Evolutionary conservation across 2,113 vertebrate genomes (phyloP).

Genomic region (Plecturocebus donacophilus): DNA sequence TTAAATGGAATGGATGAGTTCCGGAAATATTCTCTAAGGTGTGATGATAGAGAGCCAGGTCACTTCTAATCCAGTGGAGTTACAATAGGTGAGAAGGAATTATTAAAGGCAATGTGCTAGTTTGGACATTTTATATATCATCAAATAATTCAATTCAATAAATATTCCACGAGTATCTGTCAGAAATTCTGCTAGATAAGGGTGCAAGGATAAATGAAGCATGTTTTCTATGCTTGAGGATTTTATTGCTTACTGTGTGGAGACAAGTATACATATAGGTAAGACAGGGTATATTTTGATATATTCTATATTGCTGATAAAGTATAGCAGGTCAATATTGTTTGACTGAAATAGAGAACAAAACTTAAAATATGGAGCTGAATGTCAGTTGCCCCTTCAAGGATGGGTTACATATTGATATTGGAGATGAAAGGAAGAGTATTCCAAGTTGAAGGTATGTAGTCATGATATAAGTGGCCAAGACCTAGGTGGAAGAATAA

Average conservation of each 20-base stretch:
- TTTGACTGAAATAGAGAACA: not conserved
- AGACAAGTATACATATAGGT: not conserved
- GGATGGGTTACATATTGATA: not conserved
- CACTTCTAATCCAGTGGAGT: not conserved
- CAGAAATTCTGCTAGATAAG: not conserved
- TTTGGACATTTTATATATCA: not conserved
- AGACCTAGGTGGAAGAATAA: not conserved
- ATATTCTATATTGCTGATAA: not conserved
- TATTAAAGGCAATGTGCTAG: not conserved
- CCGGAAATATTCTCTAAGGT: not conserved
- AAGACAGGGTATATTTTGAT: not conserved
- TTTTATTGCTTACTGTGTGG: not conserved
- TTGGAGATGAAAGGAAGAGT: not conserved
- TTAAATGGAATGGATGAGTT: not conserved
- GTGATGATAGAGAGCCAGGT: not conserved
- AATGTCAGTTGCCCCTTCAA: not conserved
- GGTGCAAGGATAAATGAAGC: not conserved
- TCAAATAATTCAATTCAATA: not conserved
- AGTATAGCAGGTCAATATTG: not conserved
- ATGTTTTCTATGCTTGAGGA: not conserved
- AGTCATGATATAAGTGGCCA: not conserved
- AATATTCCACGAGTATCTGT: not conserved
- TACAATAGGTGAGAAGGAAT: not conserved
- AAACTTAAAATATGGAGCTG: not conserved
- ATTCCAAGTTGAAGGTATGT: not conserved